Conservation (phyloP, 2,113 vertebrate species). For the Butastur rufipennis region DNA sequence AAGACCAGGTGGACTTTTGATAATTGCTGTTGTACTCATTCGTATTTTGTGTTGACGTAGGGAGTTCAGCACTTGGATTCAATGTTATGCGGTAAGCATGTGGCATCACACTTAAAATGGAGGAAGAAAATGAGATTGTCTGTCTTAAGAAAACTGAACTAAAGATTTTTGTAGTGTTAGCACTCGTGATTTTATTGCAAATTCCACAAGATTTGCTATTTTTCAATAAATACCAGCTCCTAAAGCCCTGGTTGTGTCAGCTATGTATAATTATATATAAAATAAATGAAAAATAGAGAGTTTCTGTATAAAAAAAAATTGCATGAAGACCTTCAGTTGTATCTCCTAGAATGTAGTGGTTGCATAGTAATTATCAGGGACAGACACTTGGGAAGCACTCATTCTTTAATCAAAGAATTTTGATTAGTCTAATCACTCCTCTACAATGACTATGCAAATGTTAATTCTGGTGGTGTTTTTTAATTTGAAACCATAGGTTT, state of each 20-base stretch:
- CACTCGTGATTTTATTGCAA: neutral
- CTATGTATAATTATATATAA: neutral
- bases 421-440: constrained; percentile 70
- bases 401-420: constrained; percentile 68
- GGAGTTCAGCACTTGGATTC: neutral
- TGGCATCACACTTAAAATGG: neutral
- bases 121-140: neutral
- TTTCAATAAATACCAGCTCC: fast-evolving
- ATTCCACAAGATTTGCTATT: neutral
- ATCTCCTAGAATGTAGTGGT: neutral
- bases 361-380: constrained; percentile 54
- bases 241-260: neutral
- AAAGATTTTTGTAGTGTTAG: neutral
- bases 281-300: neutral
- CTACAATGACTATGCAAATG: constrained; percentile 56
- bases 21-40: neutral
- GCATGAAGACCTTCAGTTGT: neutral
- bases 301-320: neutral
- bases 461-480: constrained; percentile 27
- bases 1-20: neutral
- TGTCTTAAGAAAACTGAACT: neutral
- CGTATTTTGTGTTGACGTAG: neutral
- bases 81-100: neutral
- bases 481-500: constrained; percentile 66
- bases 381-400: constrained; percentile 35